A percentile compares a stretch with the other conserved stretches of the same genome.
These are phyloP conservation scores for Camponotus floridanus DNA, from an alignment of 1,140 invertebrate genomes.

Conservation along the genomic window DNA sequence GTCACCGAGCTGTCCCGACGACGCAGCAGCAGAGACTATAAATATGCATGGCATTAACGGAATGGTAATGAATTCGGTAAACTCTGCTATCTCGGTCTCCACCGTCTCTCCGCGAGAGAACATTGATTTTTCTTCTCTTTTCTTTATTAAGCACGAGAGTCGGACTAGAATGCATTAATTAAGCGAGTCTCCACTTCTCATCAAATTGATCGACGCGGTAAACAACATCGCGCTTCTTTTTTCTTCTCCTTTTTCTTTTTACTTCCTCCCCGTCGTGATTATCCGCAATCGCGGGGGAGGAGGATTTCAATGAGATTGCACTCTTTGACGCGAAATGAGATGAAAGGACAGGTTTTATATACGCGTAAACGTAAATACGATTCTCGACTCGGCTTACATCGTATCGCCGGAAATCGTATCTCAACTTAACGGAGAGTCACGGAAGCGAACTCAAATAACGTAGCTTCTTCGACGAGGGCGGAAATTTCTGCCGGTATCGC, in stretches of 20 bases:
- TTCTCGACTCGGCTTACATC: background rate
- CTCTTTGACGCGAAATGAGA: constrained; percentile 6
- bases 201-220: constrained; percentile 59
- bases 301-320: constrained; percentile 27
- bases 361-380: constrained; percentile 20
- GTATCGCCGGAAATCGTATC: background rate
- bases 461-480: background rate
- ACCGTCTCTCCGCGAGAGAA: constrained; percentile 17
- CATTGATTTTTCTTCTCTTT: constrained; percentile 52
- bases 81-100: constrained; percentile 68
- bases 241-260: constrained; percentile 2
- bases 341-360: constrained; percentile 4
- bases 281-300: constrained; percentile 35
- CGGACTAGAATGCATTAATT: constrained; percentile 62
- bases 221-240: constrained; percentile 39
- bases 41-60: constrained; percentile 80
- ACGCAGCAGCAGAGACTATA: constrained; percentile 70
- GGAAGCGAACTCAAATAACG: constrained; percentile 10
- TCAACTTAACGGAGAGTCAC: background rate
- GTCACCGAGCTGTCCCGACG: constrained; percentile 39
- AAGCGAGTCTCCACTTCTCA: constrained; percentile 52
- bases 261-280: constrained; percentile 28
- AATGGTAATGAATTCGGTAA: constrained; percentile 77
- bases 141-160: constrained; percentile 56
- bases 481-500: constrained; percentile 3